Base-by-base conservation (phyloP, 2,797 vertebrate species). In the Poecilia picta region DNA sequence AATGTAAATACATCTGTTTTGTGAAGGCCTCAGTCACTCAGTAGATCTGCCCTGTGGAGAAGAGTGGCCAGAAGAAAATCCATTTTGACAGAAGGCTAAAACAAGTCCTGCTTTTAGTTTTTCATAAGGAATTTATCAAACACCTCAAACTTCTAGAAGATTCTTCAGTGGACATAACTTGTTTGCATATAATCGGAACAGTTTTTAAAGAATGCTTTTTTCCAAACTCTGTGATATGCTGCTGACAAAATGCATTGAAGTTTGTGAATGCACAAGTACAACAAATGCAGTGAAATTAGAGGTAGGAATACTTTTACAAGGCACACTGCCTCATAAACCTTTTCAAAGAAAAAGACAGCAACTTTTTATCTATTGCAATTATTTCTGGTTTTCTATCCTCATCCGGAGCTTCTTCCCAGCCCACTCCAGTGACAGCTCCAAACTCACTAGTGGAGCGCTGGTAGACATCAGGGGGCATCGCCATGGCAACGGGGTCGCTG, bases 381-480 rank as follows among this genome's bases (percentile, higher is more conserved):
- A 36, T 20, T 70, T 31, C 25, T 28, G 12, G 39, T 45, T 72
- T 72, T 72, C 68, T 72, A 16, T 72, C 43, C 43, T 72, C 68
- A 28, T 71, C 76, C 74, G 10, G 5, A 68, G 33, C 66, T 74
- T 45, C 53, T 73, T 73, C 81, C 39, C 12, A 31, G 72, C 79
- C 49, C 70, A 2, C 75, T 77, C 62, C 74, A 73, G 25, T 78
- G 89, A 90, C 89, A 81, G 90, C 91, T 90, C 88, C 86, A 82
- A 81, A 81, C 81, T 79, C 76, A 33, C 66, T 83, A 81, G 81
- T 64, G 12, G 73, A 85, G 89, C 81, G 83, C 81, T 83, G 81
- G 82, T 89, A 94, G 92, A 92, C 92, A 93, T 95, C 89, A 88
- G 91, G 91, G 94, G 93, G 81, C 80, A 87, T 96, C 92, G 23